A percentile compares a stretch with the other conserved stretches of the same genome.
These are phyloP conservation scores for Apis mellifera DNA, from an alignment of 1,140 invertebrate species.

Conservation along the genomic window DNA sequence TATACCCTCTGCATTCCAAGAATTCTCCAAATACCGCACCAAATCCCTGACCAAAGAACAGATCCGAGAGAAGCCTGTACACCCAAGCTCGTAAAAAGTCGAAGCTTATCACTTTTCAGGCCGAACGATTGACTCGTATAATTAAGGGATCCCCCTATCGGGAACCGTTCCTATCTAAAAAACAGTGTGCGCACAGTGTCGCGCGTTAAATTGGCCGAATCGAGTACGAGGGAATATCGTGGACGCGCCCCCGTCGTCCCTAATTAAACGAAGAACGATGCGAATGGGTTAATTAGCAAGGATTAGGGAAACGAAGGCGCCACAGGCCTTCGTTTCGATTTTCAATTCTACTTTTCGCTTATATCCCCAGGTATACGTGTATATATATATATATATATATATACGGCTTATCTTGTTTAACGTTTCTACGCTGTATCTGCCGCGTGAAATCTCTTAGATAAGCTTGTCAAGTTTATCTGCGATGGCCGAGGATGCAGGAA, in stretches of 20 bases:
- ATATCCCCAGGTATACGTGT: too few species aligned
- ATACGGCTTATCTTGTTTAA: conserved; percentile 51
- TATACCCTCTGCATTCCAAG: conserved; percentile 1
- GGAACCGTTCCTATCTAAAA: background rate
- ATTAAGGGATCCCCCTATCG: conserved; percentile 30
- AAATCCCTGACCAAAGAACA: conserved; percentile 8
- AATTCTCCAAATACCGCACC: background rate
- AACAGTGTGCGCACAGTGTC: conserved; percentile 5
- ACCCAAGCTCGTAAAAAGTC: conserved; percentile 13
- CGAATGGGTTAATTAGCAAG: conserved; percentile 37
- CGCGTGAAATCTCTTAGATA: conserved; percentile 53
- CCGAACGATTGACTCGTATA: conserved; percentile 16
- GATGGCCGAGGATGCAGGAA: background rate
- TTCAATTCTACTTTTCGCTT: background rate
- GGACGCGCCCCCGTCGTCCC: too few species aligned
- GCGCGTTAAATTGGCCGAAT: background rate
- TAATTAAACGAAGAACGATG: conserved; percentile 31
- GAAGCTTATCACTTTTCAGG: background rate
- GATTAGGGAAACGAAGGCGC: background rate
- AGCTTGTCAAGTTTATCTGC: conserved; percentile 50
- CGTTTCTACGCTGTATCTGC: conserved; percentile 36
- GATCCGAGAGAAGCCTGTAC: background rate
- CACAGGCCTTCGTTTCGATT: background rate
- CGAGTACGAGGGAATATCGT: background rate
- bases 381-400: too few species aligned